A percentile compares a stretch with the other conserved stretches of the same genome.
Evolutionary conservation across 2,888 invertebrate species (phyloP).

Genomic region (Limnephilus marmoratus): DNA sequence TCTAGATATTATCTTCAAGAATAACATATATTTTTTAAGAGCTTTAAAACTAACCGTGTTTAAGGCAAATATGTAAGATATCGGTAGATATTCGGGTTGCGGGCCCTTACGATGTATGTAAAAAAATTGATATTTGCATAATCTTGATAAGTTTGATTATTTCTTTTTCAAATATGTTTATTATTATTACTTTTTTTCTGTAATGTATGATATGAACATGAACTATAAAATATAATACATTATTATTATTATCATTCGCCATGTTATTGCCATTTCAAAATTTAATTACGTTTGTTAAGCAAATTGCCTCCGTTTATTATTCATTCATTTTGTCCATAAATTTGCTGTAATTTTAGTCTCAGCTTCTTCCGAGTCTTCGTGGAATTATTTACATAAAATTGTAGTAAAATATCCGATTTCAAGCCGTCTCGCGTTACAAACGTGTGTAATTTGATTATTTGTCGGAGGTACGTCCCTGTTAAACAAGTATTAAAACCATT

Average conservation of each 20-base stretch:
- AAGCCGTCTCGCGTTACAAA: background rate
- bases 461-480: background rate
- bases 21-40: too few species aligned
- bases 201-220: background rate
- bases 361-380: background rate
- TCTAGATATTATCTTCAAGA: too few species aligned
- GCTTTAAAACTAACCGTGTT: too few species aligned
- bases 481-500: background rate
- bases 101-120: too few species aligned
- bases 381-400: slow-evolving; percentile 39
- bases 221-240: background rate
- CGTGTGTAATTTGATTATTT: slow-evolving; percentile 28
- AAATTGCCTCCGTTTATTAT: background rate
- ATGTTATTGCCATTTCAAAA: background rate
- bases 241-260: background rate
- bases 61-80: too few species aligned
- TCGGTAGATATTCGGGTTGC: too few species aligned
- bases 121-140: too few species aligned
- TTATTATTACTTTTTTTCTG: too few species aligned
- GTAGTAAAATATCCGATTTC: slow-evolving; percentile 24
- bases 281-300: background rate
- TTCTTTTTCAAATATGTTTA: too few species aligned
- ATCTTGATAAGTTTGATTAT: too few species aligned
- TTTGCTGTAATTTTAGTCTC: slow-evolving; percentile 8
- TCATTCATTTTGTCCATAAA: slow-evolving; percentile 10